phyloP scores from a whole-genome alignment of 2,888 invertebrate genomes.

The Polylopha cassiicola region DNA sequence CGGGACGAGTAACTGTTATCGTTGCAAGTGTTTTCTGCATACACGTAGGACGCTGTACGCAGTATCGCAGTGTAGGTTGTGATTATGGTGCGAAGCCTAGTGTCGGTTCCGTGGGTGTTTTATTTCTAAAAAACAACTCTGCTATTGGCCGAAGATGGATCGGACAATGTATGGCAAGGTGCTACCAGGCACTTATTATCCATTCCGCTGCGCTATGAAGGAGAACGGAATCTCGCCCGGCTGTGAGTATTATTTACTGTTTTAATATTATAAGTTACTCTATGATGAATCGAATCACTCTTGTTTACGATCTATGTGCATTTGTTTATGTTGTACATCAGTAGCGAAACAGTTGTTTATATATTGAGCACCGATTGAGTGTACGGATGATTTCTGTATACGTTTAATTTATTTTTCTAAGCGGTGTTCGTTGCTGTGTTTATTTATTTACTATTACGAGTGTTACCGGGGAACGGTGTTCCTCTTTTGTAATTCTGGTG shows the following conservation, averaged over 20 bases:
- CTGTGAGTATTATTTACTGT: conserved; percentile 81
- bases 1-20: conserved; percentile 29
- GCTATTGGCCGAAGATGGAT: conserved; percentile 82
- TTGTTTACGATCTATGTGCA: conserved; percentile 32
- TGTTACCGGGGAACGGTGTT: conserved; percentile 29
- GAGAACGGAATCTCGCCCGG: conserved; percentile 90
- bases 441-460: conserved; percentile 40
- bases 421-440: conserved; percentile 42
- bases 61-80: conserved; percentile 56
- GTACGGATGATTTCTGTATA: conserved; percentile 38
- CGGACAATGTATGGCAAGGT: conserved; percentile 94
- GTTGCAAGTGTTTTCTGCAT: conserved; percentile 46
- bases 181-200: conserved; percentile 89
- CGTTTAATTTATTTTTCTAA: conserved; percentile 51
- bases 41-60: conserved; percentile 49
- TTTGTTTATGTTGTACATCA: conserved; percentile 15
- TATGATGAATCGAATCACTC: conserved; percentile 3
- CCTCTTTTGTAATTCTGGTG: conserved; percentile 42
- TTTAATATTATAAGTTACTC: conserved; percentile 9
- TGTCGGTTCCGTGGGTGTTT: conserved; percentile 65
- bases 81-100: conserved; percentile 68
- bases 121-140: conserved; percentile 58
- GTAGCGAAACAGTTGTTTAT: conserved; percentile 31
- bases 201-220: conserved; percentile 89
- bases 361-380: conserved; percentile 27